phyloP scores from a whole-genome alignment of 2,888 invertebrate genomes.

The Eugnorisma glareosa region DNA sequence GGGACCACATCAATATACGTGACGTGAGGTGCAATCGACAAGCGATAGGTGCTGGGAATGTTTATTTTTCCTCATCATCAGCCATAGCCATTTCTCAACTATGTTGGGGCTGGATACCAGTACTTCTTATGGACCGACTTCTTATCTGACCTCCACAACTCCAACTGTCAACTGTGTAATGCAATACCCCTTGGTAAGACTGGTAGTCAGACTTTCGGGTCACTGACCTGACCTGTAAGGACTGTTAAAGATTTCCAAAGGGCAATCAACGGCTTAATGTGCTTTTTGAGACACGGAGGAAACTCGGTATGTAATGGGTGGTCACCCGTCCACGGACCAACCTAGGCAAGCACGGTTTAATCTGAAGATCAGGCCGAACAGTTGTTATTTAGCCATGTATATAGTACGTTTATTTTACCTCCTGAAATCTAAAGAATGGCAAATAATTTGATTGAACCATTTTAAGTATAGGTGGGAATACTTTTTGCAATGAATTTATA shows the following conservation, averaged over 20 bases:
- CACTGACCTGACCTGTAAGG: not conserved
- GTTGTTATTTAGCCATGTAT: not conserved
- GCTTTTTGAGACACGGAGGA: not conserved
- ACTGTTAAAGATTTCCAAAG: not conserved
- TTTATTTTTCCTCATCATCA: not conserved
- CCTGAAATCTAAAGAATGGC: not conserved
- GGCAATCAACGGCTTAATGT: not conserved
- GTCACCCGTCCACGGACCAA: not conserved
- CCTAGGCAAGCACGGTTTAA: not conserved
- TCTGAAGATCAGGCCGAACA: not conserved
- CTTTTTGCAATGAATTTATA: not conserved
- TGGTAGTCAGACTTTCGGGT: not conserved
- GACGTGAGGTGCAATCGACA: constrained; percentile 64
- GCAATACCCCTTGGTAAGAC: not conserved
- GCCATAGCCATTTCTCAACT: not conserved
- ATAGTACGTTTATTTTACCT: not conserved
- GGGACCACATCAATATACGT: constrained; percentile 81
- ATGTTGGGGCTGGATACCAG: not conserved
- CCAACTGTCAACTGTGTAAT: not conserved
- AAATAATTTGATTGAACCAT: not conserved
- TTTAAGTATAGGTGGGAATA: not conserved
- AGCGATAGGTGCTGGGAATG: constrained; percentile 37
- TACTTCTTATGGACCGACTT: not conserved
- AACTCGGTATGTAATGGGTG: not conserved
- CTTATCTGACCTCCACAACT: not conserved